Evolutionary conservation across 2,797 vertebrate genomes (phyloP).

Genomic region (Acrossocheilus fasciatus): DNA sequence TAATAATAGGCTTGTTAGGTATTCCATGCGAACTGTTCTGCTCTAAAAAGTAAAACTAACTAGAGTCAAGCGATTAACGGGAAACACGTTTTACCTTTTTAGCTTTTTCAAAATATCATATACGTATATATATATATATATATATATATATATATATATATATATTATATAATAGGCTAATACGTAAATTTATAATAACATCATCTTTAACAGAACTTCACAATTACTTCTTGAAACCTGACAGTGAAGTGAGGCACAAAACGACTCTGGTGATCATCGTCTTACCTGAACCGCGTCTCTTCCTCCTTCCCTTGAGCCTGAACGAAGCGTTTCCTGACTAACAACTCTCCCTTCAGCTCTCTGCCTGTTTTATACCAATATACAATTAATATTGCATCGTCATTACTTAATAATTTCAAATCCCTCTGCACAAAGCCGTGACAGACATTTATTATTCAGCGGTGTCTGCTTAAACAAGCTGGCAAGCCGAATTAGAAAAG

Average conservation of each 20-base stretch:
- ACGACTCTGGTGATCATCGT: not conserved
- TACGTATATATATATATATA: too few species aligned
- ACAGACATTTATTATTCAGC: slow-evolving; percentile 90
- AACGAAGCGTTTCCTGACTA: slow-evolving; percentile 62
- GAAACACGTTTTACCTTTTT: not conserved
- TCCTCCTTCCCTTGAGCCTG: slow-evolving; percentile 64
- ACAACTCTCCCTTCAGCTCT: slow-evolving; percentile 65
- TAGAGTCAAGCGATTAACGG: not conserved
- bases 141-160: too few species aligned
- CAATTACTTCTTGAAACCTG: slow-evolving; percentile 4
- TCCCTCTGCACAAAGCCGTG: slow-evolving; percentile 81
- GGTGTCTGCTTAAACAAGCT: slow-evolving; percentile 76
- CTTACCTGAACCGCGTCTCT: slow-evolving; percentile 57
- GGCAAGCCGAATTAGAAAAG: slow-evolving; percentile 57
- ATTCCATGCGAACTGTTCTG: not conserved
- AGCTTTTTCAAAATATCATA: not conserved
- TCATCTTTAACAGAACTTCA: not conserved
- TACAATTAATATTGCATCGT: slow-evolving; percentile 89
- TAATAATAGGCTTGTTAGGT: not conserved
- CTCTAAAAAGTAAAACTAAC: not conserved
- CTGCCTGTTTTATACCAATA: slow-evolving; percentile 81
- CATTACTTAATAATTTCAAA: slow-evolving; percentile 89
- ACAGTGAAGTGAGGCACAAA: not conserved
- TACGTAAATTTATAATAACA: not conserved
- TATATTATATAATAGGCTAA: too few species aligned